A percentile compares a stretch with the other conserved stretches of the same genome.
These are phyloP conservation scores for Bryconaethiops microstoma DNA, from an alignment of 2,797 vertebrate species.

Conservation along the genomic window DNA sequence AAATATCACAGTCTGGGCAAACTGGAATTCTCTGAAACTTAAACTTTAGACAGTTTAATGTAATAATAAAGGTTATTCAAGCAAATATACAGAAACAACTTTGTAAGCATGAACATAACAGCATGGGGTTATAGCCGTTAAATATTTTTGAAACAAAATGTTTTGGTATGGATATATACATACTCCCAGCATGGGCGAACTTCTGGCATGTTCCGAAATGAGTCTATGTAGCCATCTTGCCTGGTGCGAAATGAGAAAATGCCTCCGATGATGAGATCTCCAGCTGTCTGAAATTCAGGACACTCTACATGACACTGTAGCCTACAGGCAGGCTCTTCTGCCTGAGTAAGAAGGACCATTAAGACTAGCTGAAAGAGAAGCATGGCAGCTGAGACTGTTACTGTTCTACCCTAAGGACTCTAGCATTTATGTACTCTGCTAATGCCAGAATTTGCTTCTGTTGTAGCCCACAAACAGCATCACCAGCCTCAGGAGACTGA, in stretches of 20 bases:
- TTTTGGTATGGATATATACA: slow-evolving; percentile 47
- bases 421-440: slow-evolving; percentile 25
- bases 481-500: not conserved
- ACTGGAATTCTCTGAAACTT: slow-evolving; percentile 80
- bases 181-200: slow-evolving; percentile 74
- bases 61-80: not conserved
- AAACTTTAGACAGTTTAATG: slow-evolving; percentile 64
- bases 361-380: slow-evolving; percentile 60
- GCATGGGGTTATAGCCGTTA: not conserved
- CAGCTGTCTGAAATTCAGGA: slow-evolving; percentile 73
- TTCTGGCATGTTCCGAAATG: slow-evolving; percentile 70
- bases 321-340: slow-evolving; percentile 63
- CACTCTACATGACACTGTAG: slow-evolving; percentile 56
- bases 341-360: slow-evolving; percentile 54
- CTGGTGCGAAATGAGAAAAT: slow-evolving; percentile 80
- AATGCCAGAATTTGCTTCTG: not conserved
- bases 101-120: not conserved
- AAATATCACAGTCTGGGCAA: slow-evolving; percentile 78
- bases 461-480: not conserved
- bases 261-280: slow-evolving; percentile 77
- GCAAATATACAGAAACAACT: not conserved
- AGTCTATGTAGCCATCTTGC: slow-evolving; percentile 66
- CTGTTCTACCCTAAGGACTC: not conserved
- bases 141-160: no score
- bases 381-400: slow-evolving; percentile 59